phyloP scores from a whole-genome alignment of 2,113 vertebrate genomes.

The Patagioenas fasciata region DNA sequence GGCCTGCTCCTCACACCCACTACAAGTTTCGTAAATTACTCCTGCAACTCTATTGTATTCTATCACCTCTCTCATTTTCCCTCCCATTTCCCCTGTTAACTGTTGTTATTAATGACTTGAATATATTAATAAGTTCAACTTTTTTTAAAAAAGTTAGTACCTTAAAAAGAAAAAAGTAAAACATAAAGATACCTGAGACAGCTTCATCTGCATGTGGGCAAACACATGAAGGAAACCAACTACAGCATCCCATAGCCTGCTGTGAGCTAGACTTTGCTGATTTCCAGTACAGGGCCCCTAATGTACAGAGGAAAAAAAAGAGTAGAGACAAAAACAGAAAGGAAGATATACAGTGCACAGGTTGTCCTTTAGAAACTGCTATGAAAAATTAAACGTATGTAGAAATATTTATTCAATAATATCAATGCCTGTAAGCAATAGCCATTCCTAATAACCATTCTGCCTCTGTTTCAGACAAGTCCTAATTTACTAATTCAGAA shows the following conservation, averaged over 20 bases:
- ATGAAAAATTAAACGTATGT: background rate
- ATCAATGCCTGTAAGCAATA: background rate
- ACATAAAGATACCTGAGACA: constrained; percentile 86
- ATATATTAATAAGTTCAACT: background rate
- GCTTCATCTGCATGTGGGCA: constrained; percentile 98
- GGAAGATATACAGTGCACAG: background rate
- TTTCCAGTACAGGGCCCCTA: constrained; percentile 96
- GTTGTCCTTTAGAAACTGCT: background rate
- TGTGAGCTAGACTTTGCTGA: constrained; percentile 95
- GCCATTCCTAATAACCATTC: background rate
- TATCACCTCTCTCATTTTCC: background rate
- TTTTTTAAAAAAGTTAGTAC: background rate
- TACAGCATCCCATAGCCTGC: constrained; percentile 95
- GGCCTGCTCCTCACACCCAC: background rate
- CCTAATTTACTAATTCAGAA: background rate
- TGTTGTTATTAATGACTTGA: background rate
- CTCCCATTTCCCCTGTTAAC: background rate
- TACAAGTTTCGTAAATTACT: background rate
- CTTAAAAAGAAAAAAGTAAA: background rate
- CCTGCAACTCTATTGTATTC: background rate
- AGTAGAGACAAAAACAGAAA: background rate
- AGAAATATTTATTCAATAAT: background rate
- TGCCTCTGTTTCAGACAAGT: background rate
- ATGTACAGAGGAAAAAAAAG: background rate
- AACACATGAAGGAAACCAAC: constrained; percentile 97